These are phyloP conservation scores for Psophia crepitans DNA, from an alignment of 2,113 vertebrate genomes.

Conservation along the genomic window DNA sequence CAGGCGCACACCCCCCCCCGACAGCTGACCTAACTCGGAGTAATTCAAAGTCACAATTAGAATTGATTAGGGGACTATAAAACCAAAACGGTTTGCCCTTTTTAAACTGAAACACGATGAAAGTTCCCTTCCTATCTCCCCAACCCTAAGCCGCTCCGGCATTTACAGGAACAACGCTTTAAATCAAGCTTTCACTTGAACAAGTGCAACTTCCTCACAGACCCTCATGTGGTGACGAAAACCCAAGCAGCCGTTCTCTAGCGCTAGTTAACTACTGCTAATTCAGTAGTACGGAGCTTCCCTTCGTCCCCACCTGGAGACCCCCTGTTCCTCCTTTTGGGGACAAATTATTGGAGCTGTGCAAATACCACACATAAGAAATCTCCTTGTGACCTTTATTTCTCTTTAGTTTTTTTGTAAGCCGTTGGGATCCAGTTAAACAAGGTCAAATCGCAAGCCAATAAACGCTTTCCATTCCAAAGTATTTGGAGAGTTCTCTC, in stretches of 20 bases:
- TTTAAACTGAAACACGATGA: not conserved
- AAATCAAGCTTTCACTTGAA: not conserved
- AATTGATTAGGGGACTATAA: not conserved
- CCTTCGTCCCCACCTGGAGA: not conserved
- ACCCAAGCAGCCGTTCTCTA: not conserved
- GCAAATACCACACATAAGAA: not conserved
- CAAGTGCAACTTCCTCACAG: not conserved
- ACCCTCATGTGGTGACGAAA: not conserved
- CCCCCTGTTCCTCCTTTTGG: not conserved
- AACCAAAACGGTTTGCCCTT: not conserved
- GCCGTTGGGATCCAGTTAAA: not conserved
- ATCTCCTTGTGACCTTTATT: not conserved
- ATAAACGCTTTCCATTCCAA: not conserved
- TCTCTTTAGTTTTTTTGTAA: not conserved
- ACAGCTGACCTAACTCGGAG: not conserved
- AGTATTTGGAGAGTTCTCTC: not conserved
- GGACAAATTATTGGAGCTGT: not conserved
- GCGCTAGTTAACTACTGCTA: not conserved
- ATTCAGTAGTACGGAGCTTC: not conserved
- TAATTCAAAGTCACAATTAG: not conserved
- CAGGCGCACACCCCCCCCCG: fast-evolving
- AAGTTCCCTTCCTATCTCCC: not conserved
- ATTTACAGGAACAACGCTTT: not conserved
- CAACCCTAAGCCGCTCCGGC: fast-evolving
- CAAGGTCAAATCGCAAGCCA: not conserved